Evolutionary conservation across 2,888 invertebrate species (phyloP).

Genomic region (Drosophila peninsularis): DNA sequence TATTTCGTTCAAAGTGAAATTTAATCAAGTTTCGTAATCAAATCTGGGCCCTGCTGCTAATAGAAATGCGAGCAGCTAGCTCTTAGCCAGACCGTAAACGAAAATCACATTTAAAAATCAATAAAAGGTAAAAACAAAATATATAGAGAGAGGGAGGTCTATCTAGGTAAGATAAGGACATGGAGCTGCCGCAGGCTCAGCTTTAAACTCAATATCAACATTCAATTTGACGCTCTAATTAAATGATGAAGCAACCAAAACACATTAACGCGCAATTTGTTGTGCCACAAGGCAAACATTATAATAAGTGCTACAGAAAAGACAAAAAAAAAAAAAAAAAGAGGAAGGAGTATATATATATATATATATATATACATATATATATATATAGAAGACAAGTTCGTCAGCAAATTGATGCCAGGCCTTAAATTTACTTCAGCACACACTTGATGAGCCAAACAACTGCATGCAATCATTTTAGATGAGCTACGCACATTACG

Average conservation of each 20-base stretch:
- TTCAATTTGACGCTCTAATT: constrained; percentile 58
- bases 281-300: constrained; percentile 46
- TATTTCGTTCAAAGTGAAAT: constrained; percentile 50
- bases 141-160: background rate
- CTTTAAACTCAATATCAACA: constrained; percentile 71
- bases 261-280: constrained; percentile 72
- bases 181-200: constrained; percentile 1
- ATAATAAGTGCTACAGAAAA: constrained; percentile 23
- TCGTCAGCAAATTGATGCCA: constrained; percentile 1
- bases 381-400: background rate
- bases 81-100: constrained; percentile 28
- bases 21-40: constrained; percentile 72
- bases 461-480: constrained; percentile 48
- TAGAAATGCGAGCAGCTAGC: constrained; percentile 60
- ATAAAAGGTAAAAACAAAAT: constrained; percentile 54
- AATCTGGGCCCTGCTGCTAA: constrained; percentile 58
- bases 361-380: background rate
- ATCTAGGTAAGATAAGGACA: background rate
- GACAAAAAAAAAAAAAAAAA: background rate
- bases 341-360: background rate
- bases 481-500: constrained; percentile 26
- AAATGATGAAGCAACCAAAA: constrained; percentile 71
- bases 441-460: constrained; percentile 23
- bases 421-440: constrained; percentile 3
- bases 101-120: constrained; percentile 60